Evolutionary conservation across 2,888 invertebrate genomes (phyloP).

Genomic region (Drosophila putrida): DNA sequence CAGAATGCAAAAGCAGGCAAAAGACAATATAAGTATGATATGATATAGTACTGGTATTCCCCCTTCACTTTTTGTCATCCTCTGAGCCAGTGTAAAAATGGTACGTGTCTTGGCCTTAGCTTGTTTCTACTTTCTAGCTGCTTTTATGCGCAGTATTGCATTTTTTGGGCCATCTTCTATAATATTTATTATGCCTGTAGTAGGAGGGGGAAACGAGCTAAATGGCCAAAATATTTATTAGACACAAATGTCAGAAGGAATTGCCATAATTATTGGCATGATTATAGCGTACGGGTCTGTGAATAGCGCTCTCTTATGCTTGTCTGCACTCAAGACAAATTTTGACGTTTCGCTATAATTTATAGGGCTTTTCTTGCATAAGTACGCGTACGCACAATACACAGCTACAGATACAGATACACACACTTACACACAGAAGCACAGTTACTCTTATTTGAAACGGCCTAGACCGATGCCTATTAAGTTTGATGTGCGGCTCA

Average conservation of each 20-base stretch:
- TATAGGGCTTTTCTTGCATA: conserved; percentile 42
- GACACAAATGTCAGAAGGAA: conserved; percentile 63
- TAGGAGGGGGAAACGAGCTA: conserved; percentile 18
- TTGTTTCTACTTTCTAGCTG: conserved; percentile 27
- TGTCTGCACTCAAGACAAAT: conserved; percentile 69
- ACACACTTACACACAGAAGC: background rate
- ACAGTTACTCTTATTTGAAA: conserved; percentile 21
- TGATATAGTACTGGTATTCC: conserved; percentile 18
- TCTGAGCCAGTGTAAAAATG: conserved; percentile 16
- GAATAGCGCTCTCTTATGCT: conserved; percentile 56
- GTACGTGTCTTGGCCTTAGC: conserved; percentile 21
- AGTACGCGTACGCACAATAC: conserved; percentile 12
- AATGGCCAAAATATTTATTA: conserved; percentile 66
- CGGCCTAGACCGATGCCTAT: conserved; percentile 45
- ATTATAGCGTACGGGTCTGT: conserved; percentile 49
- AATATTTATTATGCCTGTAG: conserved; percentile 53
- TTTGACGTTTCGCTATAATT: conserved; percentile 59
- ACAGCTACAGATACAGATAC: conserved; percentile 7
- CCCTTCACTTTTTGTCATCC: background rate
- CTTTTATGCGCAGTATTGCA: conserved; percentile 43
- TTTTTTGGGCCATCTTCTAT: conserved; percentile 52
- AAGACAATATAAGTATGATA: conserved; percentile 51
- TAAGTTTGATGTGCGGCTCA: conserved; percentile 63
- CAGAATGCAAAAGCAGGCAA: conserved; percentile 44
- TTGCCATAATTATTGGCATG: conserved; percentile 75